These are phyloP conservation scores for Heliangelus exortis DNA, from an alignment of 2,797 vertebrate species.

Conservation along the genomic window DNA sequence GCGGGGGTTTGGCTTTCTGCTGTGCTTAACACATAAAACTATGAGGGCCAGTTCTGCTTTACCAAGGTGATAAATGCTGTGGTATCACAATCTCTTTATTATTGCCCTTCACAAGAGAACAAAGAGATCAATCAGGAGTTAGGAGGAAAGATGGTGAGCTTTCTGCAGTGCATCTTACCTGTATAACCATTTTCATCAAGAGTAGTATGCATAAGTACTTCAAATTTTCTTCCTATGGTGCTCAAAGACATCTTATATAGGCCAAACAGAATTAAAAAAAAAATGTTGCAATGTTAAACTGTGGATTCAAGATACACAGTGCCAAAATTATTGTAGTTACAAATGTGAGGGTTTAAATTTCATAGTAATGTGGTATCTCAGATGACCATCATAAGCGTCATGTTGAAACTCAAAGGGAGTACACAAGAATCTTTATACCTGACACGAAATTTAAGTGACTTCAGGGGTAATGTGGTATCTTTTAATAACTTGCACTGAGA, in stretches of 20 bases:
- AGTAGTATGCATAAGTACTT: neutral
- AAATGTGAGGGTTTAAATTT: neutral
- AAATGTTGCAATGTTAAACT: neutral
- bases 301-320: neutral
- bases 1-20: neutral
- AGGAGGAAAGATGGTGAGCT: neutral
- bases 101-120: neutral
- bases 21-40: neutral
- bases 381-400: neutral
- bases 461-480: neutral
- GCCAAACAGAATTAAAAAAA: neutral
- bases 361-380: neutral
- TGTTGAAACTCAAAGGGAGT: neutral
- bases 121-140: neutral
- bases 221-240: neutral
- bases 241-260: neutral
- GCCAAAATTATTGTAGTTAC: neutral
- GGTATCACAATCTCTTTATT: neutral
- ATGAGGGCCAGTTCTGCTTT: neutral
- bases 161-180: neutral
- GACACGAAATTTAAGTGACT: neutral
- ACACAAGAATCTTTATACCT: neutral
- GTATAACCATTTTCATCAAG: neutral
- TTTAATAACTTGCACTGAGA: neutral
- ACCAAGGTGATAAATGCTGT: neutral